Percentiles rank a stretch among this genome's conserved stretches.
phyloP scores from a whole-genome alignment of 1,140 invertebrate genomes.

The Melipona quadrifasciata region DNA sequence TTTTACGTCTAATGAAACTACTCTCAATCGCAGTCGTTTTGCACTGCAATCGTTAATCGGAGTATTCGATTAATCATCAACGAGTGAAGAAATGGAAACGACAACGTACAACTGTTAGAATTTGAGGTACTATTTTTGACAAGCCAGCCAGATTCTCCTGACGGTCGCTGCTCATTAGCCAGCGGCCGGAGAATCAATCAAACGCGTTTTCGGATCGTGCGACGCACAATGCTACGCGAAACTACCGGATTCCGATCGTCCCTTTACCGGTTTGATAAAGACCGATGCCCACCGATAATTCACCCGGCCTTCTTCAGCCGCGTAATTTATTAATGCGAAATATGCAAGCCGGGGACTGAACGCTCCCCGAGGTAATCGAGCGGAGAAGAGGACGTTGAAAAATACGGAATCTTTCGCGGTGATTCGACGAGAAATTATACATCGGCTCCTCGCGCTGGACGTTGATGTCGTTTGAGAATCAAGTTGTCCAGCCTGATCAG shows the following conservation, averaged over 20 bases:
- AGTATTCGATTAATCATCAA: no score
- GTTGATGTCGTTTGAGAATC: slow-evolving; percentile 6
- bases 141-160: not conserved
- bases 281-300: slow-evolving; percentile 52
- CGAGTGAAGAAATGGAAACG: no score
- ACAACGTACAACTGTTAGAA: no score
- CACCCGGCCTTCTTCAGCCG: not conserved
- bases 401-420: slow-evolving; percentile 8
- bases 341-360: not conserved
- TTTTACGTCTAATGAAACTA: no score
- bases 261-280: slow-evolving; percentile 55
- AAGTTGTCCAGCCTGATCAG: slow-evolving; percentile 1
- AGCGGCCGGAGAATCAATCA: slow-evolving; percentile 53
- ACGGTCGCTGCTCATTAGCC: slow-evolving; percentile 44
- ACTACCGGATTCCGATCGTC: slow-evolving; percentile 62
- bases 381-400: not conserved
- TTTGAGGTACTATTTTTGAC: no score
- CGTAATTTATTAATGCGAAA: slow-evolving; percentile 37
- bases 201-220: slow-evolving; percentile 26
- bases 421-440: slow-evolving; percentile 8
- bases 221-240: slow-evolving; percentile 33
- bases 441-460: no score
- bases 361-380: not conserved
- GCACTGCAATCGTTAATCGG: no score
- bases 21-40: no score